phyloP scores from a whole-genome alignment of 2,888 invertebrate species.

The Stomorhina lunata region DNA sequence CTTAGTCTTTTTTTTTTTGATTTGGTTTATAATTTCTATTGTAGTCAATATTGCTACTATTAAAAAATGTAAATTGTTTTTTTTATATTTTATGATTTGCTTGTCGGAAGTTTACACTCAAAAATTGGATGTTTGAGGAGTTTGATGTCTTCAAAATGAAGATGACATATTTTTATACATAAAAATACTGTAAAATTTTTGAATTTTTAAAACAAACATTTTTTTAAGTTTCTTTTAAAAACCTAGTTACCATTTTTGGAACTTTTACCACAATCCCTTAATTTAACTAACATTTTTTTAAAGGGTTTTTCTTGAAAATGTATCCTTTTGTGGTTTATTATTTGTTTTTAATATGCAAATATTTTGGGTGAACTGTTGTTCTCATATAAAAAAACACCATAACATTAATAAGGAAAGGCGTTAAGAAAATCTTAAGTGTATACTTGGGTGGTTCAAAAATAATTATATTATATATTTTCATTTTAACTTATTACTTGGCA shows the following conservation, averaged over 20 bases:
- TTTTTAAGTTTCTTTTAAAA: not conserved
- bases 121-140: too few species aligned
- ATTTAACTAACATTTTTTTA: too few species aligned
- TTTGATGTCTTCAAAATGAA: too few species aligned
- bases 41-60: not conserved
- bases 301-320: too few species aligned
- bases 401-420: conserved; percentile 12
- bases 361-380: conserved; percentile 3
- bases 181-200: too few species aligned
- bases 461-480: too few species aligned
- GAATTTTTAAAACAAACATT: not conserved
- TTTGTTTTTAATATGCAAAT: conserved; percentile 54
- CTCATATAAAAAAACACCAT: not conserved
- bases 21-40: not conserved
- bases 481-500: not conserved
- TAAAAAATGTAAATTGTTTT: conserved; percentile 31
- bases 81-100: not conserved
- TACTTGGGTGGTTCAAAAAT: not conserved
- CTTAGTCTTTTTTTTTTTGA: not conserved
- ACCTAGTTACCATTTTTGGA: not conserved
- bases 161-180: too few species aligned
- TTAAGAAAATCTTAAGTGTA: conserved; percentile 17
- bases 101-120: not conserved
- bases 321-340: not conserved
- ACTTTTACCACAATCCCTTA: too few species aligned